These are phyloP conservation scores for Caenorhabditis sp. DNA, from an alignment of 2,888 invertebrate species.

Conservation along the genomic window DNA sequence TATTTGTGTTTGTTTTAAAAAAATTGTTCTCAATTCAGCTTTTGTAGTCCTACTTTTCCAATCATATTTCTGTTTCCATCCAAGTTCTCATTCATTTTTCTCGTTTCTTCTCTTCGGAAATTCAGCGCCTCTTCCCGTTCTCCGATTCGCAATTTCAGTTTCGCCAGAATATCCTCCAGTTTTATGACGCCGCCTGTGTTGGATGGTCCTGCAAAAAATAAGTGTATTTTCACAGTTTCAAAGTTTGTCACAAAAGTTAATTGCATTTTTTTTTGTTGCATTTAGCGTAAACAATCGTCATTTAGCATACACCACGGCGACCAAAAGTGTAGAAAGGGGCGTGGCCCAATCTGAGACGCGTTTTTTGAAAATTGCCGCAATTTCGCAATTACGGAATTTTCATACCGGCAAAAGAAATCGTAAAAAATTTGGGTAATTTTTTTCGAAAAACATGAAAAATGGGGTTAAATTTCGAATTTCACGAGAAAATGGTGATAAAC, in stretches of 20 bases:
- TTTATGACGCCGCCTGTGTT: constrained; percentile 58
- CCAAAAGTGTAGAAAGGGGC: too few species aligned
- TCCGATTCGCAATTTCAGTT: constrained; percentile 56
- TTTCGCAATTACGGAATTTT: too few species aligned
- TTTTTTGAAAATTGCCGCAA: too few species aligned
- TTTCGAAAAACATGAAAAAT: too few species aligned
- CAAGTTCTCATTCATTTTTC: constrained; percentile 81
- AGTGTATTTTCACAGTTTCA: not conserved
- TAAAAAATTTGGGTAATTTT: not conserved
- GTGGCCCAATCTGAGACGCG: too few species aligned
- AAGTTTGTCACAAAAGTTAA: not conserved
- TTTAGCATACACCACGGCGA: too few species aligned
- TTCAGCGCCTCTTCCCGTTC: constrained; percentile 83
- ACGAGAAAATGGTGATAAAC: too few species aligned
- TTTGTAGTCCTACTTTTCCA: constrained; percentile 17
- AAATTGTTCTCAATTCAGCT: not conserved
- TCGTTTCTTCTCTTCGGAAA: constrained; percentile 82
- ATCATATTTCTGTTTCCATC: constrained; percentile 80
- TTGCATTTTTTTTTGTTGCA: not conserved
- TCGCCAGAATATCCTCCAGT: constrained; percentile 63
- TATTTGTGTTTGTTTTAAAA: not conserved
- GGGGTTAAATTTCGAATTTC: too few species aligned
- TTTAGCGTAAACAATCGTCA: too few species aligned
- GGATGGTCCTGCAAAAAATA: constrained; percentile 26
- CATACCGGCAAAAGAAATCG: too few species aligned